Evolutionary conservation across 2,797 vertebrate genomes (phyloP), one percentile per base, ranked within the genome.

Genomic region (Perodicticus potto): DNA sequence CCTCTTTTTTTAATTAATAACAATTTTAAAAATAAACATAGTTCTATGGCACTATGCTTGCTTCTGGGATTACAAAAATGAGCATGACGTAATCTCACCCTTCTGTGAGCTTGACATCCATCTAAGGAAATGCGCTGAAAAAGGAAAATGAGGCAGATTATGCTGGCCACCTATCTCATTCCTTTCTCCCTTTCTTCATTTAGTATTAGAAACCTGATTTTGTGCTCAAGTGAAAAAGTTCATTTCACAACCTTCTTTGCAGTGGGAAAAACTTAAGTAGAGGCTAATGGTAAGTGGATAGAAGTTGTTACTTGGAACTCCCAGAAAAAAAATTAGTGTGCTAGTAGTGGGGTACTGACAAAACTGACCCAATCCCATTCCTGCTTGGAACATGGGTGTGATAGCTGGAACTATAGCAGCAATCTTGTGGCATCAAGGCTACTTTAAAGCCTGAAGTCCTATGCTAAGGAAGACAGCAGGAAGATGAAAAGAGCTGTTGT

Each of bases 291-390:
- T 74, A 55, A 80, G 4, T 87, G 82, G 73, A 65, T 20, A 5
- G 34, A 76, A 55, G 53, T 67, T 81, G 34, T n/a, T 65, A 12
- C 76, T 3, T 90, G 34, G 81, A 34, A 45, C 37, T 86, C 85
- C 43, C 25, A 65, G 55, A 80, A 93, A 93, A 88, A 93, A 86
- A 73, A 25, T 86, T 45, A 67, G n/a, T 86, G 55, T 70, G 27
- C 37, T 83, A 45, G 12, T 61, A 23, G 29, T n/a, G 2, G 32
- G 27, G 13, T 69, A 37, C 29, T 82, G 61, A 25, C 9, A 63
- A 32, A 32, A 34, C 76, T 86, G 49, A 82, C 37, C 67, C 22
- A 23, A 63, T 34, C 37, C 37, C 92, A 5, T 69, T 92, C 53
- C 77, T 70, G 32, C 81, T 43, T 70, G 10, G 67, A 89, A 86